Evolutionary conservation across 1,140 invertebrate genomes (phyloP), one percentile per base, ranked within the genome.

Genomic region (Ips nitidus): DNA sequence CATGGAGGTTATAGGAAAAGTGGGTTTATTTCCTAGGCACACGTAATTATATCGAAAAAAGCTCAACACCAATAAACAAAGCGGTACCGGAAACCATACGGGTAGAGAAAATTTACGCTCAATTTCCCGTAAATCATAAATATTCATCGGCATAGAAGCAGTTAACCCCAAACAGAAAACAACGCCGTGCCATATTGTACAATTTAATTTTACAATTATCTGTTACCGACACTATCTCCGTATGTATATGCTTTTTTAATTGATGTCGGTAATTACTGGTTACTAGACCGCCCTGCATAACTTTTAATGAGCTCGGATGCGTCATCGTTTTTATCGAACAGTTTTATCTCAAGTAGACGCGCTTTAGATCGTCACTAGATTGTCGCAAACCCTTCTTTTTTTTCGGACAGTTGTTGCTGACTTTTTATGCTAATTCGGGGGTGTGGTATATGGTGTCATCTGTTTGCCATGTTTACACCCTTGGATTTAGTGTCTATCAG

Each of bases 291-390:
- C 50, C 52, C 63, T 56, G 68, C 66, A 56, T 68, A 47, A 57
- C 41, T 60, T 63, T 69, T 55, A 59, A 69, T 69, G 66, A 56
- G 59, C 57, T 52, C 43, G 41, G 47, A 8, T 73, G 66, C 71
- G 63, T 67, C 71, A 67, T 57, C 63, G 41, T 22, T 56, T 47
- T 68, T 73, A 71, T 71, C 69, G 22, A 36, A 43, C 52, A 66
- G 72, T 68, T 73, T 73, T 73, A 73, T 73, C 72, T 73, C 71
- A 73, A 73, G 68, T 73, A 68, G 72, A 71, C 68, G 69, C 72
- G 65, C 66, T 73, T 73, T 73, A 73, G 72, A 73, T 73, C 72
- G 52, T 55, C 72, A 61, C 69, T 47, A 59, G 72, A 73, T 73
- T 73, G 69, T 8, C 41, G 39, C 8, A 0, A 8, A 53, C 40